Base-by-base conservation (phyloP, 2,888 invertebrate genomes). In the Elaeidobius kamerunicus region DNA sequence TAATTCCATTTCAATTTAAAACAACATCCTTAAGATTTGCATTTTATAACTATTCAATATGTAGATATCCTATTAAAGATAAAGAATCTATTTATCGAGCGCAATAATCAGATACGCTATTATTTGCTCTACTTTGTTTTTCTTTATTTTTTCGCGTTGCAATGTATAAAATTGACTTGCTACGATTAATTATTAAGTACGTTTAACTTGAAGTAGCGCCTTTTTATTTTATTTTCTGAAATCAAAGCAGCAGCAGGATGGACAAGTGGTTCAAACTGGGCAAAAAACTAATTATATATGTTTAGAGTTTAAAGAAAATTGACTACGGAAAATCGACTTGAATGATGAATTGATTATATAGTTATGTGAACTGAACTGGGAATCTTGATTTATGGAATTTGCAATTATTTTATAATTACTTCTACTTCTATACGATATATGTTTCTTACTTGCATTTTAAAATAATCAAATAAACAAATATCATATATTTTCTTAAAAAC, bases 81-180 rank as follows among this genome's bases (percentile, higher is more conserved):
- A 49, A 49, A 49, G 48, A 54, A 49, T 43, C 20, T 15, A 16
- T 35, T 49, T 48, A 54, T 54, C 54, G 27, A 46, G 52, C 43
- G 42, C 36, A 48, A 47, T 39, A 42, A 53, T 48, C 47, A 43
- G 47, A 47, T 47, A 36, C 19, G 53, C 35, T 39, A 54, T 49
- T 54, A 54, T 54, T 54, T 54, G 54, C 48, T 49, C 44, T 49
- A 40, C 19, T 48, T 54, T 49, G 30, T 48, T 44, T 49, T 40
- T 28, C 23, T 38, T 44, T 54, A 46, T 52, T 34, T 39, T 6
- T 14, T 15, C 12, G 41, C 28, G 2, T 27, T 36, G n/a, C 15
- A 9, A 32, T 17, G 20, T 30, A 38, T 43, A 30, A 40, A 39
- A 45, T 32, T 34, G 40, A 40, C 20, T 38, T 7, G 17, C 38